Evolutionary conservation across 2,888 invertebrate genomes (phyloP).

Genomic region (Hyles lineata): DNA sequence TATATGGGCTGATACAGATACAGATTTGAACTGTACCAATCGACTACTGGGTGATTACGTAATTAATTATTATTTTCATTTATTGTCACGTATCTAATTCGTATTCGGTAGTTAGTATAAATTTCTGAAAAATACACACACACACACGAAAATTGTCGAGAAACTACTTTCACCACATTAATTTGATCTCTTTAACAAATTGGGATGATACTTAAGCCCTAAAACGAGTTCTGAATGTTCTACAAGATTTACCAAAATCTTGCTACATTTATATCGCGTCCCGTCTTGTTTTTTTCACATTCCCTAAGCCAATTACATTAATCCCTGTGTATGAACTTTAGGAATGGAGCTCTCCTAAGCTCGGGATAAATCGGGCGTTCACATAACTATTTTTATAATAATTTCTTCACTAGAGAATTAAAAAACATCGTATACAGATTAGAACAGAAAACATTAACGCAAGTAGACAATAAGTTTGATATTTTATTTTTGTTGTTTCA

Average conservation of each 20-base stretch:
- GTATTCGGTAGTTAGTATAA: no score
- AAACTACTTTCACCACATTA: background rate
- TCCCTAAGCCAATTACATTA: constrained; percentile 21
- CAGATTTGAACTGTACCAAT: no score
- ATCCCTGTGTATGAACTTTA: background rate
- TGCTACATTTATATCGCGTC: background rate
- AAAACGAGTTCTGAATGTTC: background rate
- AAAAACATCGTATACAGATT: no score
- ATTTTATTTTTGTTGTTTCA: no score
- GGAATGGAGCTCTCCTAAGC: constrained; percentile 3
- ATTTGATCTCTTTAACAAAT: background rate
- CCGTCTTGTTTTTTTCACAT: constrained; percentile 9
- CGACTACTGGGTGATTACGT: no score
- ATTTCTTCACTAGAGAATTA: background rate
- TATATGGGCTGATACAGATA: no score
- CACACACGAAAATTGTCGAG: no score
- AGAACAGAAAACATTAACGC: no score
- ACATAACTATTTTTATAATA: constrained; percentile 15
- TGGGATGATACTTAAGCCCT: background rate
- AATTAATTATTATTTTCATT: no score
- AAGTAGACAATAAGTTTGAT: no score
- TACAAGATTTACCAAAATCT: background rate
- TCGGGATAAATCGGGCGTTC: constrained; percentile 2
- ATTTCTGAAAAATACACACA: no score
- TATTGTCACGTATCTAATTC: no score